phyloP scores from a whole-genome alignment of 1,140 invertebrate species.

The Pogonognathellus flavescens region DNA sequence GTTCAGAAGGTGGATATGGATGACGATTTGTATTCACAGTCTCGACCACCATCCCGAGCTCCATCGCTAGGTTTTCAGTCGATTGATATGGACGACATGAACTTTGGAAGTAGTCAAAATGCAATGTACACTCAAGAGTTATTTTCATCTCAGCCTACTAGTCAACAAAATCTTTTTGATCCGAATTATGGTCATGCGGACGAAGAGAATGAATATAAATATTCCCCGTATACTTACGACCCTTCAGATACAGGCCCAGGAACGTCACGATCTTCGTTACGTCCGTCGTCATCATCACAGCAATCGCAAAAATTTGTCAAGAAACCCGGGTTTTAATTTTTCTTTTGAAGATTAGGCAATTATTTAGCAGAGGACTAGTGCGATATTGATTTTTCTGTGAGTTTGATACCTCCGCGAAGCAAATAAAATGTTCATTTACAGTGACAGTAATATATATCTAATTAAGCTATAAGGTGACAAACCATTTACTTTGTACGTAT shows the following conservation, averaged over 20 bases:
- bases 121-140: not conserved
- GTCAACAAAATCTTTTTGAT: not conserved
- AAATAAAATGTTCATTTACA: no score
- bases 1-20: not conserved
- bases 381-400: no score
- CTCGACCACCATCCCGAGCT: no score
- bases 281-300: not conserved
- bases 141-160: conserved; percentile 14
- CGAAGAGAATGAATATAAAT: not conserved
- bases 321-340: not conserved
- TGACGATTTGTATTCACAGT: no score
- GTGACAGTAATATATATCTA: no score
- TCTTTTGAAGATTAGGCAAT: no score
- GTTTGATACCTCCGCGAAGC: no score
- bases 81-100: no score
- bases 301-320: not conserved
- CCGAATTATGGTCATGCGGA: not conserved
- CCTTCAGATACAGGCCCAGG: not conserved
- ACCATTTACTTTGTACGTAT: no score
- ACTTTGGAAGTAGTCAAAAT: not conserved
- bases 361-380: no score
- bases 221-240: not conserved
- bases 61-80: no score
- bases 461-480: no score
- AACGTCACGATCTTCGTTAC: not conserved